These are phyloP conservation scores for Yponomeuta sedellus DNA, from an alignment of 2,888 invertebrate species.

Conservation along the genomic window DNA sequence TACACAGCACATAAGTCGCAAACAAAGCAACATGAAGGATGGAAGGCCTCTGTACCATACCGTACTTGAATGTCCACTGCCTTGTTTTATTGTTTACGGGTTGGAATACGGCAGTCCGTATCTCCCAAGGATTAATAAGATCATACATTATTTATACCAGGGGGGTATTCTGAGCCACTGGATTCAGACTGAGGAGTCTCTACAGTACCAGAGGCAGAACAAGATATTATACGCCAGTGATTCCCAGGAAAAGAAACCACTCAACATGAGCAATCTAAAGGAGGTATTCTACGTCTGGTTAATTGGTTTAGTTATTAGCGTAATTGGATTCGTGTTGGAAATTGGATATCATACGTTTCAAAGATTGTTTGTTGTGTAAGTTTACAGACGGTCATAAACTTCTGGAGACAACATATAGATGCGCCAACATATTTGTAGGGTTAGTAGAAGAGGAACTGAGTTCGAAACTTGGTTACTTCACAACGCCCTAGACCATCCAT, in stretches of 20 bases:
- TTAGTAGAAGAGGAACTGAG: too few relatives aligned
- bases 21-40: constrained; percentile 41
- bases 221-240: constrained; percentile 28
- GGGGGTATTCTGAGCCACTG: constrained; percentile 68
- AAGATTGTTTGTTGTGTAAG: constrained; percentile 10
- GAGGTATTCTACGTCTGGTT: constrained; percentile 61
- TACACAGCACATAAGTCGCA: constrained; percentile 42
- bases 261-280: constrained; percentile 54
- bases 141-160: constrained; percentile 65
- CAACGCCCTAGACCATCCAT: too few relatives aligned
- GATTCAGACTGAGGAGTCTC: constrained; percentile 46
- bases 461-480: too few relatives aligned
- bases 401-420: constrained; percentile 7
- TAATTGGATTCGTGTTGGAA: constrained; percentile 45
- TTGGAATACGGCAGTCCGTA: constrained; percentile 78
- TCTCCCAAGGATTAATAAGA: constrained; percentile 57
- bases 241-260: constrained; percentile 43
- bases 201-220: constrained; percentile 30
- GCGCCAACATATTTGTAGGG: too few relatives aligned
- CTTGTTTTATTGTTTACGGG: constrained; percentile 73
- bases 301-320: constrained; percentile 42
- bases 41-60: constrained; percentile 68
- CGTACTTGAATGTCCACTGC: constrained; percentile 70
- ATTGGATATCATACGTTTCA: constrained; percentile 19
- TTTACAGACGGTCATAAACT: not conserved